Evolutionary conservation across 2,113 vertebrate genomes (phyloP), one percentile per base, ranked within the genome.

Genomic region (Python bivittatus): DNA sequence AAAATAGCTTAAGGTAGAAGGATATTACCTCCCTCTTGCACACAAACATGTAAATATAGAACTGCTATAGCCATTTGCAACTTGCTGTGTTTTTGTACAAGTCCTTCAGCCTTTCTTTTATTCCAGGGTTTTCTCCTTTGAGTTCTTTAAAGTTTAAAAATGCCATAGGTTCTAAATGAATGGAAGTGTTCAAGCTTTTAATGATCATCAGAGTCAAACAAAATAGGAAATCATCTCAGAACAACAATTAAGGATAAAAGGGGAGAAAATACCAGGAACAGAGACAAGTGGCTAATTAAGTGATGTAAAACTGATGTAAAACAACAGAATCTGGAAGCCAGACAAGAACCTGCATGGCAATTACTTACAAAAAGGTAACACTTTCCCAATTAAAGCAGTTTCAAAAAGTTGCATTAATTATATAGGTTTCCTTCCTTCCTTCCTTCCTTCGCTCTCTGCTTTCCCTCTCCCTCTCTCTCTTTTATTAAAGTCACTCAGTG

Each of bases 401-500:
- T 90, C 92, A 84, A 96, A 94, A 96, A 96, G 93, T 96, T 96
- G 23, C 92, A 87, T 93, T 97, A 97, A 97, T 97, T 95, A 96
- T 94, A 90, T 95, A 91, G 96, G 91, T 94, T 96, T 96, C 94
- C 38, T 92, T 91, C 54, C 84, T 27, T 88, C 15, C 9, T 33
- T 20, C 11, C 0, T 29, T 96, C 94, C 29, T 92, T 89, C 33
- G 86, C 22, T 56, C 79, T 89, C 56, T 13, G 7, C 38, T 88
- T 54, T 56, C 33, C 25, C 88, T 79, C 83, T 22, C 52, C 48
- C 86, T 93, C 91, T 91, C 79, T 95, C 93, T 94, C 93, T 95
- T 96, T 96, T 96, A 96, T 96, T 97, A 96, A 96, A 95, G 96
- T 96, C 96, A 95, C 94, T 97, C 97, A 97, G 95, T 96, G 95